Evolutionary conservation across 2,113 vertebrate genomes (phyloP).

Genomic region (Antechinus stuartii): DNA sequence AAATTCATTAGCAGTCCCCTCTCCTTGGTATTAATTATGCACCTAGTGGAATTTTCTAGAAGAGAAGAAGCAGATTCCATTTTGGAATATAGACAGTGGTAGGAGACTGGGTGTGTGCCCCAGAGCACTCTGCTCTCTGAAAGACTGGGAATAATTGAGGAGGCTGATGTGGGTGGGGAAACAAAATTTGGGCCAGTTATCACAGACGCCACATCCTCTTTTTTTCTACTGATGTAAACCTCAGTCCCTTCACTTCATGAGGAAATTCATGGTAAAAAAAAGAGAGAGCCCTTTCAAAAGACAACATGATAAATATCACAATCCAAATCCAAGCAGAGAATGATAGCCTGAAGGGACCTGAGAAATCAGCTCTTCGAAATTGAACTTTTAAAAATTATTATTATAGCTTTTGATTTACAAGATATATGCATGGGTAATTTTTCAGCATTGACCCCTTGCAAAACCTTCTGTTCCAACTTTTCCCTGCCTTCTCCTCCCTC

Average conservation of each 20-base stretch:
- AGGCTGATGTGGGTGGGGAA: background rate
- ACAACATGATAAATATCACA: background rate
- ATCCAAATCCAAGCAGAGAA: background rate
- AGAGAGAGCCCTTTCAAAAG: background rate
- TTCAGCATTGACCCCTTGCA: too few relatives aligned
- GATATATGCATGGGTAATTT: too few relatives aligned
- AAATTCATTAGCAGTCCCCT: background rate
- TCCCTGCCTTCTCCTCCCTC: too few relatives aligned
- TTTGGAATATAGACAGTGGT: fast-evolving
- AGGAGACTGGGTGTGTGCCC: background rate
- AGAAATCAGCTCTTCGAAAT: background rate
- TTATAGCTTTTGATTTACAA: too few relatives aligned
- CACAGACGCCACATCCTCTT: background rate
- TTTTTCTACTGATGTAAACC: fast-evolving
- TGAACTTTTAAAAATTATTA: background rate
- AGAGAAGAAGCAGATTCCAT: background rate
- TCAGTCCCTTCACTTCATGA: background rate
- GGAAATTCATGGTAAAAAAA: background rate
- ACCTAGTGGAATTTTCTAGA: background rate
- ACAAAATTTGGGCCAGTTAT: background rate
- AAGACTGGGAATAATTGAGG: background rate
- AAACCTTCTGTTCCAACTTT: too few relatives aligned
- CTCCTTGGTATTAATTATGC: background rate
- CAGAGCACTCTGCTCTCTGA: background rate
- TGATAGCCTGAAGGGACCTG: background rate